A percentile compares a stretch with the other conserved stretches of the same genome.
Evolutionary conservation across 2,797 vertebrate species (phyloP).

Genomic region (Hybognathus amarus): DNA sequence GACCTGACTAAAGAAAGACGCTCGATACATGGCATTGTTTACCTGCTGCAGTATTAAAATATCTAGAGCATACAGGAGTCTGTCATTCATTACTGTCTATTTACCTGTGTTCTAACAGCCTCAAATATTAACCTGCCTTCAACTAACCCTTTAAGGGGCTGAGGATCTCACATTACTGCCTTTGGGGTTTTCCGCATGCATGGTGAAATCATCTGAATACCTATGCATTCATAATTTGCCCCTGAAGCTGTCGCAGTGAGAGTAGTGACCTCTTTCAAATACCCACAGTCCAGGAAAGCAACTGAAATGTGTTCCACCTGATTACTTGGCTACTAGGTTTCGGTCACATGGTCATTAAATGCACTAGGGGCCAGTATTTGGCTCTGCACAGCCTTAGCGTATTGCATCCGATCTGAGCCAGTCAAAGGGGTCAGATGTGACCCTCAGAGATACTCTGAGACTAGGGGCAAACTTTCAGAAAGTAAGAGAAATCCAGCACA

Average conservation of each 20-base stretch:
- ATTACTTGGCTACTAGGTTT: slow-evolving; percentile 54
- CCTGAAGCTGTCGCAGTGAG: background rate
- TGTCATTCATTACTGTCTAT: background rate
- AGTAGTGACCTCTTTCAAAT: slow-evolving; percentile 3
- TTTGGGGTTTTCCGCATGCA: background rate
- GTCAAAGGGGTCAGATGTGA: slow-evolving; percentile 17
- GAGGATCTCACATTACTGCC: background rate
- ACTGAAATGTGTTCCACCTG: slow-evolving; percentile 30
- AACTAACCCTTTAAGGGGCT: background rate
- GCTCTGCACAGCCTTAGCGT: slow-evolving; percentile 38
- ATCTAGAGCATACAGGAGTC: background rate
- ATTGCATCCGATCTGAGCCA: slow-evolving; percentile 15
- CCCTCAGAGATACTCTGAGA: slow-evolving; percentile 7
- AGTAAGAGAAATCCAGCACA: background rate
- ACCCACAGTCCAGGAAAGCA: slow-evolving; percentile 14
- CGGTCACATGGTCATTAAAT: slow-evolving; percentile 71
- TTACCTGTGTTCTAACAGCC: background rate
- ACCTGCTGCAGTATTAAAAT: background rate
- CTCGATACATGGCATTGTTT: background rate
- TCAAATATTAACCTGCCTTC: background rate
- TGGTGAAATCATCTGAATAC: background rate
- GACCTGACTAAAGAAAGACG: background rate
- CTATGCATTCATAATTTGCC: slow-evolving; percentile 5
- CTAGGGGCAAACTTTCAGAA: slow-evolving; percentile 20
- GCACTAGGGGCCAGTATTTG: slow-evolving; percentile 55